Evolutionary conservation across 1,140 invertebrate genomes (phyloP).

Genomic region (Agrypnia vestita): DNA sequence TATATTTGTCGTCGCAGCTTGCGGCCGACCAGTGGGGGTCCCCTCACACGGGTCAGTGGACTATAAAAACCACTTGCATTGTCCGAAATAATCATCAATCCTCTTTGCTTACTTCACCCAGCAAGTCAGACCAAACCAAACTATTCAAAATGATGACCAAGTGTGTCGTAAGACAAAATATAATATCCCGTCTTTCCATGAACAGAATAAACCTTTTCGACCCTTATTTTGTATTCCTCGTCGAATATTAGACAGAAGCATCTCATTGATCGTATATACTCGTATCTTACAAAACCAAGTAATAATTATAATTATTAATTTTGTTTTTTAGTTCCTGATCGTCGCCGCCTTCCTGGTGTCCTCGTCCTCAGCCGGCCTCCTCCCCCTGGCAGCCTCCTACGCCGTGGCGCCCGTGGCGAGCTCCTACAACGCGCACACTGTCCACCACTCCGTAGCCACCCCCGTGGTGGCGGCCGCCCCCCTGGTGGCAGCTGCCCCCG

Average conservation of each 20-base stretch:
- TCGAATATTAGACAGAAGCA: no score
- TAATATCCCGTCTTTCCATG: slow-evolving; percentile 16
- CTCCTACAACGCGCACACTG: slow-evolving; percentile 76
- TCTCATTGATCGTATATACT: background rate
- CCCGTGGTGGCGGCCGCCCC: slow-evolving; percentile 71
- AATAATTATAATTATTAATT: background rate
- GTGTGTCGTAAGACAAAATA: slow-evolving; percentile 71
- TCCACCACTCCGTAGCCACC: slow-evolving; percentile 77
- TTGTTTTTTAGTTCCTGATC: slow-evolving; percentile 68
- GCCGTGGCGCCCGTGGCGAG: slow-evolving; percentile 75
- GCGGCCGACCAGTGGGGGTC: background rate
- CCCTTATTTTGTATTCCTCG: background rate
- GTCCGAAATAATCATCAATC: slow-evolving; percentile 3
- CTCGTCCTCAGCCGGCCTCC: slow-evolving; percentile 69
- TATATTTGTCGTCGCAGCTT: background rate
- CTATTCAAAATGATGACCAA: slow-evolving; percentile 74
- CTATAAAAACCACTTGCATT: slow-evolving; percentile 30
- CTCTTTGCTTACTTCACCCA: slow-evolving; percentile 26
- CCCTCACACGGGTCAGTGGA: background rate
- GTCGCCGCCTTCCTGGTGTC: slow-evolving; percentile 69
- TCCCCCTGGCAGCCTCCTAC: slow-evolving; percentile 67
- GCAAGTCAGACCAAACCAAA: slow-evolving; percentile 43
- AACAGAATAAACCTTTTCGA: background rate
- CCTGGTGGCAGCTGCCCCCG: slow-evolving; percentile 60
- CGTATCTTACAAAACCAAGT: background rate